These are phyloP conservation scores for Junonia oenone DNA, from an alignment of 2,888 invertebrate genomes.

Conservation along the genomic window DNA sequence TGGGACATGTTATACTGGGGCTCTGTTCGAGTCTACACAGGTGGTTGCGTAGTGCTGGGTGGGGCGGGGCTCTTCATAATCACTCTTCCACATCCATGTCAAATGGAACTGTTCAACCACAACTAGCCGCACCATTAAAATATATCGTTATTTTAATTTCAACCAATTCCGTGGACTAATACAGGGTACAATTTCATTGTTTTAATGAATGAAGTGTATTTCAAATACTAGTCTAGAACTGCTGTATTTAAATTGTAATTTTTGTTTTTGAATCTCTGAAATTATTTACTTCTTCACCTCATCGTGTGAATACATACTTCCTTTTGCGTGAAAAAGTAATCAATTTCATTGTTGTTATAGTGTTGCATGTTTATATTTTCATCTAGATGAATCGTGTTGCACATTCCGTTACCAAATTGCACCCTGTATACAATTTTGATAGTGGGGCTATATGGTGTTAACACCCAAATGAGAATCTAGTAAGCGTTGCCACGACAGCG, in stretches of 20 bases:
- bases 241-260: neutral
- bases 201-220: conserved; percentile 23
- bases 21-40: conserved; percentile 25
- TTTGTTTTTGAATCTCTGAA: neutral
- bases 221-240: neutral
- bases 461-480: conserved; percentile 67
- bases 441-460: conserved; percentile 63
- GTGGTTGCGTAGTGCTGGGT: conserved; percentile 44
- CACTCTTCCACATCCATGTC: conserved; percentile 77
- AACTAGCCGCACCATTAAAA: conserved; percentile 62
- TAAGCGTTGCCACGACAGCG: conserved; percentile 47
- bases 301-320: neutral
- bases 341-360: conserved; percentile 7
- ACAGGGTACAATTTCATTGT: conserved; percentile 25
- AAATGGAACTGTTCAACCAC: conserved; percentile 61
- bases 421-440: conserved; percentile 31
- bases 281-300: conserved; percentile 14
- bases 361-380: conserved; percentile 2
- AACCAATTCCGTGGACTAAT: conserved; percentile 19
- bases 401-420: conserved; percentile 18
- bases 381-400: conserved; percentile 7
- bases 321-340: conserved; percentile 14
- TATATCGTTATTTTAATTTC: conserved; percentile 21
- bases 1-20: conserved; percentile 13
- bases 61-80: conserved; percentile 40